Evolutionary conservation across 1,140 invertebrate species (phyloP).

Genomic region (Drosophila truncata): DNA sequence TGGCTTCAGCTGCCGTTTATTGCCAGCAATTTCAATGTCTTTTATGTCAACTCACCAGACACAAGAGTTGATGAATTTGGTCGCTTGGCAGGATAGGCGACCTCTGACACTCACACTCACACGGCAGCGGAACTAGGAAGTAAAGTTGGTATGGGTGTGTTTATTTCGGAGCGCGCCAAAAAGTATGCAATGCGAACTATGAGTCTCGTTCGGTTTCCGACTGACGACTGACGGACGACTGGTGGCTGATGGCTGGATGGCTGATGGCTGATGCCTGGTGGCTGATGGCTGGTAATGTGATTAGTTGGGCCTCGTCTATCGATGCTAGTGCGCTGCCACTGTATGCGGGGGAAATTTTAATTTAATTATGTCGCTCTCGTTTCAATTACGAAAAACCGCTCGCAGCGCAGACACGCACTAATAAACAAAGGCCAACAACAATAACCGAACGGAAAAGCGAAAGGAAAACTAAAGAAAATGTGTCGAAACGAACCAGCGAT

Average conservation of each 20-base stretch:
- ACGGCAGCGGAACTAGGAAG: background rate
- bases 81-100: slow-evolving; percentile 35
- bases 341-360: slow-evolving; percentile 72
- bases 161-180: slow-evolving; percentile 66
- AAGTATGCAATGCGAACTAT: slow-evolving; percentile 68
- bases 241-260: slow-evolving; percentile 2
- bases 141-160: slow-evolving; percentile 23
- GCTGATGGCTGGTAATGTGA: slow-evolving; percentile 74
- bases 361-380: slow-evolving; percentile 76
- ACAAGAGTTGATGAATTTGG: slow-evolving; percentile 55
- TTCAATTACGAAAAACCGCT: slow-evolving; percentile 70
- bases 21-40: slow-evolving; percentile 29
- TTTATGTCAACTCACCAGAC: slow-evolving; percentile 69
- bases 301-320: slow-evolving; percentile 70
- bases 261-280: slow-evolving; percentile 33
- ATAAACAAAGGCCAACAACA: slow-evolving; percentile 74
- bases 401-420: slow-evolving; percentile 74
- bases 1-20: slow-evolving; percentile 12
- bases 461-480: slow-evolving; percentile 32
- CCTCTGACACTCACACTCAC: slow-evolving; percentile 17
- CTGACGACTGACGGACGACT: slow-evolving; percentile 24
- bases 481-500: slow-evolving; percentile 38
- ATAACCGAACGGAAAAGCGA: slow-evolving; percentile 61
- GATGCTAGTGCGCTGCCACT: slow-evolving; percentile 42
- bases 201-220: slow-evolving; percentile 47